Percentiles rank a stretch among this genome's conserved stretches.
phyloP scores from a whole-genome alignment of 2,113 vertebrate species.

The Coryphaenoides rupestris region DNA sequence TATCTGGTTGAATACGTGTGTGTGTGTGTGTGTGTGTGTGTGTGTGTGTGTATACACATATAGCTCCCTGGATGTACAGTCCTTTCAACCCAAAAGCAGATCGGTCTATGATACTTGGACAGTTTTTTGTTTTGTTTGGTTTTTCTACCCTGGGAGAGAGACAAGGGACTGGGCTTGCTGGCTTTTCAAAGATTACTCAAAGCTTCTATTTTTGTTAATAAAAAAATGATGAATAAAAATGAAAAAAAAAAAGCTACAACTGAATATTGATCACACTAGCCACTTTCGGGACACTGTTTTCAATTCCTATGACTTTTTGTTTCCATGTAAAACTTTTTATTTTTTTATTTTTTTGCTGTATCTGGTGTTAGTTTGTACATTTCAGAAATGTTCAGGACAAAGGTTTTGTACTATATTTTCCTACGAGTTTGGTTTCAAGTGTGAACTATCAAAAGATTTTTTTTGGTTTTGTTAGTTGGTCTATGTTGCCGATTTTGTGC shows the following conservation, averaged over 20 bases:
- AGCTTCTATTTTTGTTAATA: constrained; percentile 81
- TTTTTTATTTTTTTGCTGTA: constrained; percentile 36
- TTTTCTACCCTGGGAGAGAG: constrained; percentile 32
- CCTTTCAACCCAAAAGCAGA: constrained; percentile 64
- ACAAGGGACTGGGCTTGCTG: constrained; percentile 48
- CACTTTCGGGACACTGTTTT: constrained; percentile 68
- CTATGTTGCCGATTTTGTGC: constrained; percentile 51
- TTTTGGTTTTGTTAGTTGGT: constrained; percentile 30
- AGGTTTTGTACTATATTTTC: constrained; percentile 80
- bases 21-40: constrained; percentile 32
- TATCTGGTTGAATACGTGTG: constrained; percentile 22
- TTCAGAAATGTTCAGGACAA: constrained; percentile 48
- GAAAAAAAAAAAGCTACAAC: constrained; percentile 63
- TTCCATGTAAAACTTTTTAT: constrained; percentile 17
- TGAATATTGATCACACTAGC: constrained; percentile 70
- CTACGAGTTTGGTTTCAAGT: constrained; percentile 68
- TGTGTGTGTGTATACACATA: constrained; percentile 64
- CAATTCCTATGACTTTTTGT: constrained; percentile 54
- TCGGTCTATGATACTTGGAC: constrained; percentile 54
- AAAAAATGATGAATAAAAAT: constrained; percentile 53
- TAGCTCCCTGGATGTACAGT: constrained; percentile 61
- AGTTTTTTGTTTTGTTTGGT: constrained; percentile 38
- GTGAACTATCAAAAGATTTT: constrained; percentile 59
- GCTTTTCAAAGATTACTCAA: constrained; percentile 70
- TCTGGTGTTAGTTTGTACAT: constrained; percentile 57